Evolutionary conservation across 2,888 invertebrate species (phyloP), one percentile per base, ranked within the genome.

Genomic region (Eupithecia exiguata): DNA sequence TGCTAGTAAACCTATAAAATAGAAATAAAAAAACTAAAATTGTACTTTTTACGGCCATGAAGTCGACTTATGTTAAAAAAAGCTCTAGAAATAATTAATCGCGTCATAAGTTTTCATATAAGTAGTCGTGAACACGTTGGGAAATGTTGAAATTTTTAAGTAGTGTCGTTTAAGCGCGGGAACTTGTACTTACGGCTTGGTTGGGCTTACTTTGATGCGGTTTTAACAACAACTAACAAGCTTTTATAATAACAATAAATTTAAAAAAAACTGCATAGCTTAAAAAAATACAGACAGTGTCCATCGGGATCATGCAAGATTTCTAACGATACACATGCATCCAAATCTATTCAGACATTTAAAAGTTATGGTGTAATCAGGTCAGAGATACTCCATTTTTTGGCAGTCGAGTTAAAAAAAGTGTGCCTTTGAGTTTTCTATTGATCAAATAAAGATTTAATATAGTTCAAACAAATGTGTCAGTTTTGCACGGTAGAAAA

Each of bases 121-220:
- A 46, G 36, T 65, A 70, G 65, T 36, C 40, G 36, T 53, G 36
- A 36, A 68, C 21, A 62, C 65, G 40, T 58, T 61, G 58, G 21
- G 10, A 46, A 69, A 73, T n/a, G 61, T 38, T 61, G 18, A 67
- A 49, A 66, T 70, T 73, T 66, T 73, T 69, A 70, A 67, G 36
- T 69, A 61, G 69, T 58, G 25, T 58, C 69, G 10, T 58, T 53
- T 18, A 67, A 66, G 65, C 66, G 53, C 10, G 18, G 18, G 35
- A 16, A 62, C 18, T 35, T 62, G 30, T 30, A 35, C 25, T 25
- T 58, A 58, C 25, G 58, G 25, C 25, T 58, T 5, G 58, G 12
- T 58, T 58, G 25, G 25, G 14, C 58, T 58, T 58, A 58, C 58
- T 58, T 58, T 58, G 25, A 12, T 25, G 5, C 12, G 25, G 25